Evolutionary conservation across 2,113 vertebrate species (phyloP).

Genomic region (Brachypteracias leptosomus): DNA sequence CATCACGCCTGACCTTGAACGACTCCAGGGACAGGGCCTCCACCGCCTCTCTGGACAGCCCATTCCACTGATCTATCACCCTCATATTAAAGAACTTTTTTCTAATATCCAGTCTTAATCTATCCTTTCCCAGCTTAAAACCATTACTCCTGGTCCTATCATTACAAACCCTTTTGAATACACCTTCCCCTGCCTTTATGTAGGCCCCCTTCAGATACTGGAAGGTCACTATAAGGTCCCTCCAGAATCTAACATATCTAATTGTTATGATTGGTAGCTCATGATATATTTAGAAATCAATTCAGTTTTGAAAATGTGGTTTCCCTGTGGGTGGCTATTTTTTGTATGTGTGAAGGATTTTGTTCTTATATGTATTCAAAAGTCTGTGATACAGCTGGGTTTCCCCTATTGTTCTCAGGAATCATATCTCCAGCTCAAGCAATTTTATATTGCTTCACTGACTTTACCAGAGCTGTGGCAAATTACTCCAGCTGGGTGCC

Average conservation of each 20-base stretch:
- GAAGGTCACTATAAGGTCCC: too few relatives aligned
- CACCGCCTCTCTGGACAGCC: too few relatives aligned
- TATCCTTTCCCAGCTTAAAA: too few relatives aligned
- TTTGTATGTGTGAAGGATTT: slow-evolving; percentile 7
- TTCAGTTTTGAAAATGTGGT: slow-evolving; percentile 1
- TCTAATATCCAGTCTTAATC: too few relatives aligned
- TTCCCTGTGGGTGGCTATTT: background rate
- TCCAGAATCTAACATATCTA: background rate
- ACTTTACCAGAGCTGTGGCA: background rate
- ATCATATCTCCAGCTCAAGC: background rate
- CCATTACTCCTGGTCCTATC: too few relatives aligned
- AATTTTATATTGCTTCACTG: background rate
- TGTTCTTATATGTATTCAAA: background rate
- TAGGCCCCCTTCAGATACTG: too few relatives aligned
- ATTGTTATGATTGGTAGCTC: slow-evolving; percentile 25
- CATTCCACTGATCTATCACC: too few relatives aligned
- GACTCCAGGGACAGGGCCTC: too few relatives aligned
- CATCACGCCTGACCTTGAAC: too few relatives aligned
- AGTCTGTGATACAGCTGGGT: background rate
- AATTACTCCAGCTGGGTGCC: background rate
- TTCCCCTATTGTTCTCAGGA: slow-evolving; percentile 10
- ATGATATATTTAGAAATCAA: background rate
- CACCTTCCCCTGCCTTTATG: too few relatives aligned
- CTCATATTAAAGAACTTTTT: too few relatives aligned
- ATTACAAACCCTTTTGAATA: too few relatives aligned